These are phyloP conservation scores for Platyrinchus mystaceus DNA, from an alignment of 2,797 vertebrate genomes.

Conservation along the genomic window DNA sequence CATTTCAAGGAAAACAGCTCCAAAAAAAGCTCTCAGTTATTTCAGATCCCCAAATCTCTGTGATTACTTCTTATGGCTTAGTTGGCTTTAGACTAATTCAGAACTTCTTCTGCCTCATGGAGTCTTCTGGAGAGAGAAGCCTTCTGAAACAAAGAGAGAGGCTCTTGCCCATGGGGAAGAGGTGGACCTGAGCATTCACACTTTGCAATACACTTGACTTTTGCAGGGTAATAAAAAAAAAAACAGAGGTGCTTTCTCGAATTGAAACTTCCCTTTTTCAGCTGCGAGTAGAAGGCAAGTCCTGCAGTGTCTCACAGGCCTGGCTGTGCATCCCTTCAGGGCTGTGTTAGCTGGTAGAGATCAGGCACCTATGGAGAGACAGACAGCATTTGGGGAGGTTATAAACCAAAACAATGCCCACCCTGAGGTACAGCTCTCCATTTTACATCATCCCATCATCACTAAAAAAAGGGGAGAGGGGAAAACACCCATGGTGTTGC, in stretches of 20 bases:
- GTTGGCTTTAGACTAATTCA: background rate
- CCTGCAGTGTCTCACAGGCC: slow-evolving; percentile 55
- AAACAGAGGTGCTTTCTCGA: slow-evolving; percentile 4
- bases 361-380: slow-evolving; percentile 73
- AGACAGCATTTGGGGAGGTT: slow-evolving; percentile 33
- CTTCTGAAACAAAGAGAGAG: background rate
- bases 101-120: slow-evolving; percentile 2
- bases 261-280: slow-evolving; percentile 61
- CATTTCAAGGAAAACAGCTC: background rate
- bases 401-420: background rate
- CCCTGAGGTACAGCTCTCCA: background rate
- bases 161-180: slow-evolving; percentile 47
- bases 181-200: slow-evolving; percentile 27
- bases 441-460: background rate
- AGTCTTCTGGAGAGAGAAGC: slow-evolving; percentile 44
- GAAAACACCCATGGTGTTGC: background rate
- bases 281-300: slow-evolving; percentile 46
- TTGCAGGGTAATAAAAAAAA: background rate
- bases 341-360: slow-evolving; percentile 74
- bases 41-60: background rate
- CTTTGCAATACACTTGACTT: slow-evolving; percentile 23
- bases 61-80: background rate
- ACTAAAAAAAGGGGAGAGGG: background rate
- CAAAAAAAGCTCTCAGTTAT: background rate
- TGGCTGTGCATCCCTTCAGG: slow-evolving; percentile 57